These are phyloP conservation scores for Drosophila neonasuta DNA, from an alignment of 2,888 invertebrate species.

Conservation along the genomic window DNA sequence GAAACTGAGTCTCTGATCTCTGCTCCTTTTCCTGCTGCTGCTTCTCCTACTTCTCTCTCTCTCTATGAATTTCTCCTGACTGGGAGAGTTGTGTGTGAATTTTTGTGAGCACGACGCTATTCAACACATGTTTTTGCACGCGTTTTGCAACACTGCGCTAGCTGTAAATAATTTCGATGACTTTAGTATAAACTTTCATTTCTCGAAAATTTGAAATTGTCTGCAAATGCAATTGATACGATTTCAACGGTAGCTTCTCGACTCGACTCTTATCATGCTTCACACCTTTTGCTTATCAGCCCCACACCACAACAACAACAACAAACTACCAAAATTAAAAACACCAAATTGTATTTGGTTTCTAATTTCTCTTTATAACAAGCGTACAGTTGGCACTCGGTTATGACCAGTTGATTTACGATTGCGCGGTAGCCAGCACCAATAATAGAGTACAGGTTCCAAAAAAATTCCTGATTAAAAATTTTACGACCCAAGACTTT, in stretches of 20 bases:
- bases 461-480: constrained; percentile 29
- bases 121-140: constrained; percentile 51
- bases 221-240: constrained; percentile 53
- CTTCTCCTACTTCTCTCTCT: constrained; percentile 2
- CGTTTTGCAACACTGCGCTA: constrained; percentile 55
- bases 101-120: constrained; percentile 12
- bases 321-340: constrained; percentile 2
- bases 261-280: constrained; percentile 49
- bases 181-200: constrained; percentile 29
- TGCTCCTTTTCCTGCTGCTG: constrained; percentile 4
- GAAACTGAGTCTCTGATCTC: constrained; percentile 32
- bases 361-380: constrained; percentile 50
- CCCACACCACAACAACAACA: constrained; percentile 8
- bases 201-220: constrained; percentile 24
- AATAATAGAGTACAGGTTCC: constrained; percentile 18
- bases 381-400: constrained; percentile 57
- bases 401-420: constrained; percentile 58
- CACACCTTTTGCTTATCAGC: constrained; percentile 63
- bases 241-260: constrained; percentile 62
- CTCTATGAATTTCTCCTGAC: constrained; percentile 1
- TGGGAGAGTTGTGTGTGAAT: constrained; percentile 4
- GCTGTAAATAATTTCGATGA: constrained; percentile 60
- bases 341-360: constrained; percentile 32
- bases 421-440: constrained; percentile 41
- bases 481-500: constrained; percentile 36